A percentile compares a stretch with the other conserved stretches of the same genome.
Conservation (phyloP, 2,888 invertebrate species). For the Sarcophaga variegata region DNA sequence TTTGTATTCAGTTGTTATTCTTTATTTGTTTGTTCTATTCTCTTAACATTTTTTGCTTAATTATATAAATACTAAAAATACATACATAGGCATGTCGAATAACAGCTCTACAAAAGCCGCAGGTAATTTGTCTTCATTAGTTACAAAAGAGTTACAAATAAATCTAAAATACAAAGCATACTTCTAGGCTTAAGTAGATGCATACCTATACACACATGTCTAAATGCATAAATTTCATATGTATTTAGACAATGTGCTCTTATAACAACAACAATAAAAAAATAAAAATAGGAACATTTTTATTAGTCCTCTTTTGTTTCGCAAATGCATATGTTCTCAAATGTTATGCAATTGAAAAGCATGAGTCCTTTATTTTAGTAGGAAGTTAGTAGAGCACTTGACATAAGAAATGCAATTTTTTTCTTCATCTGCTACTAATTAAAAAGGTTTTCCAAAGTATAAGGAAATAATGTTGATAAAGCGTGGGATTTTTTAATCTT, state of each 20-base stretch:
- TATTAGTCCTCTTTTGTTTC: background rate
- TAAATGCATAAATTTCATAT: slow-evolving; percentile 7
- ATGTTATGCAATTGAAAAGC: background rate
- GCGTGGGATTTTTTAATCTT: background rate
- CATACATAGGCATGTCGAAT: background rate
- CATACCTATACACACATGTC: background rate
- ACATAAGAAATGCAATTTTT: slow-evolving; percentile 20
- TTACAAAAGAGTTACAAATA: slow-evolving; percentile 58
- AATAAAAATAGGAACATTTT: background rate
- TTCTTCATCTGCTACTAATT: slow-evolving; percentile 52
- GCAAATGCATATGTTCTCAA: background rate
- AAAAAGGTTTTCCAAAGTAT: background rate
- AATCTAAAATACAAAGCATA: slow-evolving; percentile 37
- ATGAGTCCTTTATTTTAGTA: slow-evolving; percentile 1
- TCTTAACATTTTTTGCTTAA: slow-evolving; percentile 54
- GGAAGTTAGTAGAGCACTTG: slow-evolving; percentile 55
- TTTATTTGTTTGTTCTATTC: slow-evolving; percentile 20
- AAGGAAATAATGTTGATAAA: background rate
- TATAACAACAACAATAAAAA: no score
- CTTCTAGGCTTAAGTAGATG: slow-evolving; percentile 49
- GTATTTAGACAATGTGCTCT: background rate
- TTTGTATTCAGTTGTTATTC: slow-evolving; percentile 35
- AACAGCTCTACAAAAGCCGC: slow-evolving; percentile 64
- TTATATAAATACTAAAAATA: slow-evolving; percentile 67
- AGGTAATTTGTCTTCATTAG: slow-evolving; percentile 70